Evolutionary conservation across 2,888 invertebrate species (phyloP).

Genomic region (Agonopterix alstromeriana): DNA sequence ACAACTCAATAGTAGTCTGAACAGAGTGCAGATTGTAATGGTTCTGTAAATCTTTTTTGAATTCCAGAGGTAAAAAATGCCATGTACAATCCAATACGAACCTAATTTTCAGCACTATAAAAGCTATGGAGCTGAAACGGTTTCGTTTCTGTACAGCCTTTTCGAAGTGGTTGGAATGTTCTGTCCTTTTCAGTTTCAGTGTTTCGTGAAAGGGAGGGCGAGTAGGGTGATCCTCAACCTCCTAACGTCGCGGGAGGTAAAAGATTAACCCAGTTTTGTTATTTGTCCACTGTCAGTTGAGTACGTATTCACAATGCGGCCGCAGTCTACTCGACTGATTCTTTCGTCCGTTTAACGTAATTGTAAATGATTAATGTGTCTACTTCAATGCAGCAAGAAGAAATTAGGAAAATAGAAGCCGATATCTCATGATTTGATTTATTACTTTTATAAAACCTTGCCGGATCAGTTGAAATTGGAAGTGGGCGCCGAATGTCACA

Average conservation of each 20-base stretch:
- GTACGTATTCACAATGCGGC: conserved; percentile 74
- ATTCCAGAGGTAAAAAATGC: conserved; percentile 62
- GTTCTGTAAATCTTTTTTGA: conserved; percentile 57
- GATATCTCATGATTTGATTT: conserved; percentile 56
- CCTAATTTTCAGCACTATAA: conserved; percentile 29
- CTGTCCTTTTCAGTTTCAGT: conserved; percentile 57
- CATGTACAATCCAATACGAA: conserved; percentile 31
- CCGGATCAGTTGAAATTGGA: conserved; percentile 25
- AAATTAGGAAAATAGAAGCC: conserved; percentile 43
- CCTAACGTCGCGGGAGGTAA: conserved; percentile 63
- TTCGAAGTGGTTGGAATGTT: conserved; percentile 26
- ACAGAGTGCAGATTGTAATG: conserved; percentile 55
- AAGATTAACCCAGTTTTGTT: conserved; percentile 77
- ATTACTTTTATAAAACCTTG: conserved; percentile 22
- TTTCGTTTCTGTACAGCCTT: conserved; percentile 33
- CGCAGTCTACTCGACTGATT: conserved; percentile 43
- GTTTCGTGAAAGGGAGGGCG: conserved; percentile 43
- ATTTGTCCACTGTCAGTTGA: conserved; percentile 77
- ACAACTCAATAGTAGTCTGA: conserved; percentile 37
- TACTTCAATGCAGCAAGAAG: conserved; percentile 55
- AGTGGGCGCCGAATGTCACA: conserved; percentile 24
- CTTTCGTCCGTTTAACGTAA: conserved; percentile 71
- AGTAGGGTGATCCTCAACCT: conserved; percentile 61
- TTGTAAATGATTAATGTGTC: conserved; percentile 74
- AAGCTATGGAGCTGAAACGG: conserved; percentile 19